Evolutionary conservation across 2,888 invertebrate species (phyloP).

Genomic region (Hypomecis punctinalis): DNA sequence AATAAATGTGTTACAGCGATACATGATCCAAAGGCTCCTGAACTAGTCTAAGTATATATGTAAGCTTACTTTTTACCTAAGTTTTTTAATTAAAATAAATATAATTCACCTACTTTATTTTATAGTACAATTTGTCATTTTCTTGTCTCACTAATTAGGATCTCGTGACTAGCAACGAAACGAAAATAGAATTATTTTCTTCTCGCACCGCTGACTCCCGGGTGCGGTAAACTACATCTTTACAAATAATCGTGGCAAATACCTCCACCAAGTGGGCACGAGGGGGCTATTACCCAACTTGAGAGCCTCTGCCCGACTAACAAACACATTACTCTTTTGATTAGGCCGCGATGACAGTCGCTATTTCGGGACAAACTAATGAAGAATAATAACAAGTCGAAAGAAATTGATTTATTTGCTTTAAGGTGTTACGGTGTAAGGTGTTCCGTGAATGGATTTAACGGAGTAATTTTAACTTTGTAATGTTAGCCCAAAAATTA

Average conservation of each 20-base stretch:
- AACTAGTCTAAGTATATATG: too few species aligned
- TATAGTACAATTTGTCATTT: too few species aligned
- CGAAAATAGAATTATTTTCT: not conserved
- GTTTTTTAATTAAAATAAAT: too few species aligned
- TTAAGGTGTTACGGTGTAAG: too few species aligned
- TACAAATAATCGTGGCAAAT: conserved; percentile 22
- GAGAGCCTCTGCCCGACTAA: conserved; percentile 21
- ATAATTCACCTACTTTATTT: too few species aligned
- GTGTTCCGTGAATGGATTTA: too few species aligned
- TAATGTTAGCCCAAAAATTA: too few species aligned
- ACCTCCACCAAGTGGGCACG: conserved; percentile 18
- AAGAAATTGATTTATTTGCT: too few species aligned
- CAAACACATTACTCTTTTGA: conserved; percentile 31
- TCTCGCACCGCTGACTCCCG: not conserved
- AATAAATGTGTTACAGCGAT: too few species aligned
- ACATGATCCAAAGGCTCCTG: too few species aligned
- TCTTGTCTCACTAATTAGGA: too few species aligned
- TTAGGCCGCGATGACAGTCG: conserved; percentile 21
- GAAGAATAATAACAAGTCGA: conserved; percentile 1
- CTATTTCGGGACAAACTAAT: conserved; percentile 13
- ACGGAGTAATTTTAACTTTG: not conserved
- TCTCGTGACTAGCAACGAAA: not conserved
- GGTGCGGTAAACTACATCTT: conserved; percentile 9
- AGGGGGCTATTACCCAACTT: conserved; percentile 22
- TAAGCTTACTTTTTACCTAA: too few species aligned